Conservation (phyloP, 2,113 vertebrate genomes). For the Ariopsis seemanni region DNA sequence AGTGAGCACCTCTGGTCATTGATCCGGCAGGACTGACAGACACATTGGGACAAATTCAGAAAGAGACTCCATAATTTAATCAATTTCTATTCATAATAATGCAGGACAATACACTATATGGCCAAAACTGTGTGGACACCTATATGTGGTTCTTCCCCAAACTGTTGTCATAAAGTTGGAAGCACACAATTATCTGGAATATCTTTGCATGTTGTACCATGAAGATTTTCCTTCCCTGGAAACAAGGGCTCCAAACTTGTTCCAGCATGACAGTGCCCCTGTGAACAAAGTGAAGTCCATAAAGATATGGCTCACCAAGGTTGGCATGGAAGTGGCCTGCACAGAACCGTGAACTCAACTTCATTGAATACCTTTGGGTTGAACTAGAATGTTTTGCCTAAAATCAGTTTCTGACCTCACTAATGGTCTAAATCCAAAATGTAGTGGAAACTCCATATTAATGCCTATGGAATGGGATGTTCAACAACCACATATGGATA, state of each 20-base stretch:
- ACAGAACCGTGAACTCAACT: background rate
- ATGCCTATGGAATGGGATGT: background rate
- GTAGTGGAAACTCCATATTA: background rate
- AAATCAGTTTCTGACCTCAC: background rate
- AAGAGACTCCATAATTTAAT: background rate
- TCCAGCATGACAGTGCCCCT: background rate
- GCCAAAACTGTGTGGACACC: background rate
- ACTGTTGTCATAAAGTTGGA: background rate
- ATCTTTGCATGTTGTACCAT: background rate
- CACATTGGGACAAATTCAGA: conserved; percentile 38
- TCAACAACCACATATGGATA: too few relatives aligned
- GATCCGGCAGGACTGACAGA: conserved; percentile 79
- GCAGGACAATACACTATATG: background rate
- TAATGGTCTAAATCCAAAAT: background rate
- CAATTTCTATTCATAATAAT: background rate
- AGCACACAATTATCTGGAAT: background rate
- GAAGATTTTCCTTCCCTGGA: background rate
- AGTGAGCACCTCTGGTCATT: conserved; percentile 85
- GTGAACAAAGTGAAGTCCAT: background rate
- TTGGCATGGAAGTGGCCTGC: background rate
- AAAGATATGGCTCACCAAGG: background rate
- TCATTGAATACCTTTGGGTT: background rate
- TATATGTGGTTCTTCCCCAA: background rate
- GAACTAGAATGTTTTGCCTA: background rate
- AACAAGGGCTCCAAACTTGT: background rate